Conservation (phyloP, 2,888 invertebrate genomes). For the Melieria crassipennis region DNA sequence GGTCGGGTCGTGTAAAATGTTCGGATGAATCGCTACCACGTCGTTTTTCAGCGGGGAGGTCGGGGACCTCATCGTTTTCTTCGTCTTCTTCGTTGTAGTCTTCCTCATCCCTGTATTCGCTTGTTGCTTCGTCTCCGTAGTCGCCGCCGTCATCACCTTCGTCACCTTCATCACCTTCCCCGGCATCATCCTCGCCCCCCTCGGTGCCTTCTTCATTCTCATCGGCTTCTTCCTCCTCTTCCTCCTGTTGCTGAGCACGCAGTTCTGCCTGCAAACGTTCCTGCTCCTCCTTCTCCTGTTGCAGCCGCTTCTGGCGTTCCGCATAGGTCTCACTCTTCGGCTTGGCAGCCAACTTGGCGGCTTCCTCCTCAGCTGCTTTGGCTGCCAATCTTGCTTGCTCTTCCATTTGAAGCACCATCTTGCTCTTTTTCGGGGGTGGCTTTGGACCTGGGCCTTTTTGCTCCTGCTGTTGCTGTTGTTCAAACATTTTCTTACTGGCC, state of each 20-base stretch:
- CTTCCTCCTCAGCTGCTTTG: constrained; percentile 59
- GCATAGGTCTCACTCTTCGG: constrained; percentile 61
- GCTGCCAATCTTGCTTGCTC: constrained; percentile 64
- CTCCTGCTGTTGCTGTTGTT: constrained; percentile 51
- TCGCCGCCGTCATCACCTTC: constrained; percentile 46
- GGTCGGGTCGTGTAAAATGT: constrained; percentile 60
- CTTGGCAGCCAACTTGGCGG: constrained; percentile 55
- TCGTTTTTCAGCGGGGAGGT: constrained; percentile 50
- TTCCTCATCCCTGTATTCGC: constrained; percentile 41
- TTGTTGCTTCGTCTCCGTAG: constrained; percentile 46
- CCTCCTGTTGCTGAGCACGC: constrained; percentile 58
- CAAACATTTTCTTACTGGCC: constrained; percentile 64
- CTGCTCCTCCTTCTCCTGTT: constrained; percentile 59
- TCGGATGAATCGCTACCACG: constrained; percentile 61
- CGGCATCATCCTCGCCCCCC: constrained; percentile 45
- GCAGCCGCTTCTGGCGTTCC: constrained; percentile 60
- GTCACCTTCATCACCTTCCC: constrained; percentile 44
- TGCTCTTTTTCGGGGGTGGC: constrained; percentile 64
- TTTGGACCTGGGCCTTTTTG: constrained; percentile 51
- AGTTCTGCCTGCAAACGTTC: constrained; percentile 58
- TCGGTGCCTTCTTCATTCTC: constrained; percentile 54
- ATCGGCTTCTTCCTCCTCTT: constrained; percentile 50
- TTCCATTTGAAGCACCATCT: constrained; percentile 63
- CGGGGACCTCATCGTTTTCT: constrained; percentile 49
- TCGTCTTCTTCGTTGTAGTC: constrained; percentile 47